phyloP scores from a whole-genome alignment of 2,888 invertebrate species.

The Bimastos eiseni region DNA sequence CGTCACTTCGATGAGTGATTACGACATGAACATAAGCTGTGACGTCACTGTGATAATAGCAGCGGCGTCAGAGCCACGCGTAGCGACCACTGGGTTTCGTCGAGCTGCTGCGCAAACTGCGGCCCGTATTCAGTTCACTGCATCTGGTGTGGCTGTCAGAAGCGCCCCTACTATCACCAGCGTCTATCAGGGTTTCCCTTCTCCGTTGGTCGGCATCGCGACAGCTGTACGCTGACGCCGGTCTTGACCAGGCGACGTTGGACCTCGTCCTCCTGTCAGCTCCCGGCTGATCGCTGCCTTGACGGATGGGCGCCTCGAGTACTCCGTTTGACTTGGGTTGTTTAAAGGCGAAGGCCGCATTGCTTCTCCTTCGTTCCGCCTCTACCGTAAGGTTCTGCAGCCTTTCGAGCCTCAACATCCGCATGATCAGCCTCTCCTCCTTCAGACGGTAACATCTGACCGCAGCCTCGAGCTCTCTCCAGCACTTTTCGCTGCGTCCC shows the following conservation, averaged over 20 bases:
- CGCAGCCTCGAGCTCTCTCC: background rate
- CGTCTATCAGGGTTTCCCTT: background rate
- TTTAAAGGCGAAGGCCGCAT: background rate
- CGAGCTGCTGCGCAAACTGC: background rate
- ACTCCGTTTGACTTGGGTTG: background rate
- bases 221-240: background rate
- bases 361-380: background rate
- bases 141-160: background rate
- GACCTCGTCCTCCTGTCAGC: background rate
- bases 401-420: conserved; percentile 15
- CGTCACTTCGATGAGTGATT: background rate
- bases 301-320: background rate
- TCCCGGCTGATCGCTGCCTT: background rate
- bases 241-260: background rate
- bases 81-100: background rate
- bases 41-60: background rate
- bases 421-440: background rate
- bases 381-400: background rate
- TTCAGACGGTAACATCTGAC: background rate
- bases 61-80: background rate
- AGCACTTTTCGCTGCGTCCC: background rate
- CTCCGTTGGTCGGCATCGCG: background rate
- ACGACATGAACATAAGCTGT: background rate
- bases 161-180: background rate
- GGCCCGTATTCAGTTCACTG: background rate